Base-by-base conservation (phyloP, 2,113 vertebrate genomes). In the Albula goreensis region DNA sequence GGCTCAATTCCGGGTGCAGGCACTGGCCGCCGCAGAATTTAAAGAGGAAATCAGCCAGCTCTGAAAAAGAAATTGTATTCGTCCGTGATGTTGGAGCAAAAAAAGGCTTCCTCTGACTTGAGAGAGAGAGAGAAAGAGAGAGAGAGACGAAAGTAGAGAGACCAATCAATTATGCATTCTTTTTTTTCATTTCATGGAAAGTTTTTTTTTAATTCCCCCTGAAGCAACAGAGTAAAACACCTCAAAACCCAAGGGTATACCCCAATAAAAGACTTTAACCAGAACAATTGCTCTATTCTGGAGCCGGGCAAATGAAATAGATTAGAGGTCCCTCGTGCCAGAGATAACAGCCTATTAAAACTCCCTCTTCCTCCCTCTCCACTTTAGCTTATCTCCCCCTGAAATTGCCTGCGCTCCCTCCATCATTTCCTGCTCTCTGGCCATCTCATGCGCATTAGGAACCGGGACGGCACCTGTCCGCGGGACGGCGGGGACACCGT, bases 141-240 rank as follows among this genome's bases (percentile, higher is more conserved):
- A 9, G 13, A 83, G 52, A 41, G 11, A 82, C 31, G 7, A 19
- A 48, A 50, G 48, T 56, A 83, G 15, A 66, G 57, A 66, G 31
- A 95, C 95, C 93, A 95, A 96, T 96, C 70, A 94, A 95, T 96
- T 94, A 90, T 95, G 86, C 7, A 52, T 82, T 57, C n/a, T 41
- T 41, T 41, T 41, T 48, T 80, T 49, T 80, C 79, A 51, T 80
- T 51, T 50, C 19, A 80, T 80, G 17, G n/a, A 82, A 53, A 74
- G 7, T 10, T 49, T 10, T 80, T 60, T 85, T 49, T 50, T 56
- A 8, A 41, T 41, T 41, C 78, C 83, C 60, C 41, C 52, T 19
- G 11, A 53, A 79, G 2, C 52, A 56, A 48, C 11, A 53, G 80
- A 82, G 77, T 53, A 15, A 60, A 25, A 56, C n/a, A 57, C 74